phyloP scores from a whole-genome alignment of 2,113 vertebrate species.

The Perognathus longimembris region DNA sequence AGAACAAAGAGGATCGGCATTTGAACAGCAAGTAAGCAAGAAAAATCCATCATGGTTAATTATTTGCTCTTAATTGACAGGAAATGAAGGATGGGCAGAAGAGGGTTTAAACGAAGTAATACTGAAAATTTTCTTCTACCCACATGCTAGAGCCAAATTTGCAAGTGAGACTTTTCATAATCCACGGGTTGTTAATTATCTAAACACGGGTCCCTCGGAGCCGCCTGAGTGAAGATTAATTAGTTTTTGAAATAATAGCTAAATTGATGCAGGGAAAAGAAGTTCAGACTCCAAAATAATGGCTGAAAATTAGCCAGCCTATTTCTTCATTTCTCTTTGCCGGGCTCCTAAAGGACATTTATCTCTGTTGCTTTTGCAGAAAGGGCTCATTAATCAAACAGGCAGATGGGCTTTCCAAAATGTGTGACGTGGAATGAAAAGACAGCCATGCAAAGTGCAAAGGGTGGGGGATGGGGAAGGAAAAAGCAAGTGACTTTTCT shows the following conservation, averaged over 20 bases:
- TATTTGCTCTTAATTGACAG: constrained; percentile 88
- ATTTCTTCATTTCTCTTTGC: constrained; percentile 83
- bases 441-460: constrained; percentile 12
- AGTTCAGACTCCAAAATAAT: constrained; percentile 82
- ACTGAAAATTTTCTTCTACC: constrained; percentile 69
- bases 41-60: constrained; percentile 85
- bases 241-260: constrained; percentile 88
- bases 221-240: constrained; percentile 88
- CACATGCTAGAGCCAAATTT: constrained; percentile 74
- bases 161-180: constrained; percentile 84
- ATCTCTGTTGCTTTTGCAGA: constrained; percentile 82
- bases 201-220: constrained; percentile 84
- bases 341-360: constrained; percentile 78
- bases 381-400: constrained; percentile 85
- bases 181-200: constrained; percentile 86
- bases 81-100: constrained; percentile 82
- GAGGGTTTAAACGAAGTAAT: constrained; percentile 65
- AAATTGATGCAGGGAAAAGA: constrained; percentile 83
- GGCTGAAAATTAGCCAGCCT: constrained; percentile 84
- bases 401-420: constrained; percentile 84
- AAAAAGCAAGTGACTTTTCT: background rate
- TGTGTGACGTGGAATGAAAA: constrained; percentile 71
- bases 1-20: constrained; percentile 50
- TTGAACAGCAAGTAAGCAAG: constrained; percentile 73
- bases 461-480: background rate